Percentiles rank a stretch among this genome's conserved stretches.
These are phyloP conservation scores for Mantis religiosa DNA, from an alignment of 2,888 invertebrate species.

Conservation along the genomic window DNA sequence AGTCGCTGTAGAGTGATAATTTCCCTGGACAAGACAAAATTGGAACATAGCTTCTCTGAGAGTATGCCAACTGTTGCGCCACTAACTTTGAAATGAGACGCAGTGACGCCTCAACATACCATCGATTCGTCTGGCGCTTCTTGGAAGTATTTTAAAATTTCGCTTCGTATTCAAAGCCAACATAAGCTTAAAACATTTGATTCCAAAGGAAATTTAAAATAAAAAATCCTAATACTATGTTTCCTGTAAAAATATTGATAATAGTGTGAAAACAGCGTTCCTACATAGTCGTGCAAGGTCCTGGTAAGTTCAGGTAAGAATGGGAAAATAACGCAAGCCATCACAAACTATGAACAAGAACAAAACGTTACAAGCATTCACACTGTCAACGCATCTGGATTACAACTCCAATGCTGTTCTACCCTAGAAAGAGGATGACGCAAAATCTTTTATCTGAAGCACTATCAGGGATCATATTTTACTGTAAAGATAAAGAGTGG, in stretches of 20 bases:
- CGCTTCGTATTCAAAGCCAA: not conserved
- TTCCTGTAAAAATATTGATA: no score
- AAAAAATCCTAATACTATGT: no score
- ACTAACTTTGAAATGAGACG: not conserved
- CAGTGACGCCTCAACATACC: not conserved
- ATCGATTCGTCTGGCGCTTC: not conserved
- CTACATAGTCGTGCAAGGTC: no score
- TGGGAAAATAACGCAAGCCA: not conserved
- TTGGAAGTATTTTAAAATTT: not conserved
- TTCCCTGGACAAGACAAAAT: not conserved
- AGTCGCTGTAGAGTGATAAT: not conserved
- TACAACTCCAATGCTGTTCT: not conserved
- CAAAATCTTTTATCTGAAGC: conserved; percentile 16
- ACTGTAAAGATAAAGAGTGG: conserved; percentile 15
- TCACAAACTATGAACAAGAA: not conserved
- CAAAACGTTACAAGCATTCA: not conserved
- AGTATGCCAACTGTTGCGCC: not conserved
- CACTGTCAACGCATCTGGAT: not conserved
- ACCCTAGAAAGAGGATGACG: conserved; percentile 4
- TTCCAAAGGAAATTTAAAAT: no score
- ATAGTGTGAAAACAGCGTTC: no score
- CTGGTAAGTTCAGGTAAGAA: not conserved
- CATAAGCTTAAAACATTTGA: no score
- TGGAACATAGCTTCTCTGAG: not conserved
- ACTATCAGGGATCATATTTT: conserved; percentile 29